These are phyloP conservation scores for Neosalanx taihuensis DNA, from an alignment of 2,797 vertebrate species.

Conservation along the genomic window DNA sequence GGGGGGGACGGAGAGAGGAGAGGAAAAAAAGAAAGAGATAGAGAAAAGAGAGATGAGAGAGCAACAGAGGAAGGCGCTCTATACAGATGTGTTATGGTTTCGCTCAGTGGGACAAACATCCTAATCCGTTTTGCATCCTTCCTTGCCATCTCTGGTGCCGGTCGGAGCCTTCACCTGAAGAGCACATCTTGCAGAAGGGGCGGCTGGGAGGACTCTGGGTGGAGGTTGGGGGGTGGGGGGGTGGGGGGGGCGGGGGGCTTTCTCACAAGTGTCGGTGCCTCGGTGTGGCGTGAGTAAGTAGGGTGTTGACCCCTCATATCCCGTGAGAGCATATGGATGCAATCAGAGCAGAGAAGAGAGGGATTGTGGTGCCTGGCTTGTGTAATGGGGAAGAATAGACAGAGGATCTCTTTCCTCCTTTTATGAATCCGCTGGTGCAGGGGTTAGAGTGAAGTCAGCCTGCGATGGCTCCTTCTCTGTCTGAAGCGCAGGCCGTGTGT, in stretches of 20 bases:
- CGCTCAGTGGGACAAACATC: constrained; percentile 56
- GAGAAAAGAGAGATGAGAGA: constrained; percentile 27
- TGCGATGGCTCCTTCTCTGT: constrained; percentile 61
- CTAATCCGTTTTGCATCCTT: constrained; percentile 37
- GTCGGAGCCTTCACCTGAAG: constrained; percentile 35
- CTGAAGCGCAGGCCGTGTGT: constrained; percentile 11
- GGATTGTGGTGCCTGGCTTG: constrained; percentile 60
- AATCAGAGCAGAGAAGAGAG: constrained; percentile 55
- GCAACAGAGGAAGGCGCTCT: constrained; percentile 53
- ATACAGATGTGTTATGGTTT: constrained; percentile 54
- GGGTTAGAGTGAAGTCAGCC: constrained; percentile 61
- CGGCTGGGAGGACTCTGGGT: background rate
- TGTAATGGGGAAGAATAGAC: constrained; percentile 46
- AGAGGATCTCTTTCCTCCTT: constrained; percentile 59
- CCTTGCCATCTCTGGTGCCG: constrained; percentile 36
- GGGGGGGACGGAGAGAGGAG: constrained; percentile 27
- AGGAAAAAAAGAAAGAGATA: constrained; percentile 23
- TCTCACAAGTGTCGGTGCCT: constrained; percentile 74
- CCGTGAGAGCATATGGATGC: constrained; percentile 74
- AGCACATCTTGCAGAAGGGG: constrained; percentile 8
- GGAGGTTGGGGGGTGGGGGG: no score
- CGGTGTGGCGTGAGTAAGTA: constrained; percentile 72
- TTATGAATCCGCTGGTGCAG: constrained; percentile 65
- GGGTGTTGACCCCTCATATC: constrained; percentile 72
- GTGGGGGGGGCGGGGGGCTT: constrained; percentile 43